Conservation (phyloP, 2,797 vertebrate species). For the Mareca strepera region DNA sequence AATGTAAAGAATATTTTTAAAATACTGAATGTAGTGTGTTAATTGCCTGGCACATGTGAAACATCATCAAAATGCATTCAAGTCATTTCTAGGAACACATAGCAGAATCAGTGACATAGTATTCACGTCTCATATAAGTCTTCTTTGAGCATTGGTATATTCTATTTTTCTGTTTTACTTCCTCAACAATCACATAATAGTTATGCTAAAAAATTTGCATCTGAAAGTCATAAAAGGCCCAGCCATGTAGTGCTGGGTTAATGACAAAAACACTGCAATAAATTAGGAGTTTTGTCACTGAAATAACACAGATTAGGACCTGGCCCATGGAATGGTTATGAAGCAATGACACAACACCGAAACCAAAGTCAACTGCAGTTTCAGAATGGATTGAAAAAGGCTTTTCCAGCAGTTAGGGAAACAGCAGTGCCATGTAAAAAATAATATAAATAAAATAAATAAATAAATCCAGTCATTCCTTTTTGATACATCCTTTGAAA, state of each 20-base stretch:
- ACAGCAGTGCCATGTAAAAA: background rate
- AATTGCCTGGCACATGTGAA: background rate
- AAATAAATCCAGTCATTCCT: background rate
- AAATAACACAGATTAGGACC: background rate
- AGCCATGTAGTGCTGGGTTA: background rate
- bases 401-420: background rate
- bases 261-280: background rate
- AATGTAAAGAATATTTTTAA: background rate
- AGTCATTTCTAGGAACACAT: background rate
- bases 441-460: background rate
- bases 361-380: background rate
- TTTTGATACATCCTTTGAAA: background rate
- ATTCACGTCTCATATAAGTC: background rate
- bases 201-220: background rate
- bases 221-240: background rate
- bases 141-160: background rate
- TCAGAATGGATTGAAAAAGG: background rate
- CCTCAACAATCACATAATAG: background rate
- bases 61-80: background rate
- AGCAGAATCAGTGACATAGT: background rate
- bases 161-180: background rate
- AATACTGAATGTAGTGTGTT: background rate
- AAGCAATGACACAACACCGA: background rate
- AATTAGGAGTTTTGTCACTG: background rate
- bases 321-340: background rate